Percentiles rank a stretch among this genome's conserved stretches.
Conservation (phyloP, 2,113 vertebrate genomes). For the Pelodiscus sinensis region DNA sequence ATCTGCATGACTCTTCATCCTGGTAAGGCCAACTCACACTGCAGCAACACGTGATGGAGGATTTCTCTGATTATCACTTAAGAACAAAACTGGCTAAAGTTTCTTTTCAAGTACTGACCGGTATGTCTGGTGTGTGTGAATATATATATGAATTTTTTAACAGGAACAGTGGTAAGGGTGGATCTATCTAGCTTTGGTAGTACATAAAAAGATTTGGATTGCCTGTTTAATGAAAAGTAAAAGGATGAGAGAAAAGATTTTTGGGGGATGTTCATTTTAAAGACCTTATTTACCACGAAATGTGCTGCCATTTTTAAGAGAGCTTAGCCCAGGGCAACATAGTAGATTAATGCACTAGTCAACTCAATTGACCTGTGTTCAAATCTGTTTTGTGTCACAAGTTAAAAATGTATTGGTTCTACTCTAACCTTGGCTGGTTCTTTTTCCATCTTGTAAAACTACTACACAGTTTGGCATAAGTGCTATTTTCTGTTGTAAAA, state of each 20-base stretch:
- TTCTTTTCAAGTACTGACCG: constrained; percentile 7
- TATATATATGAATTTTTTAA: background rate
- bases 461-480: background rate
- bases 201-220: constrained; percentile 50
- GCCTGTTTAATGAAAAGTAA: constrained; percentile 47
- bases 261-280: constrained; percentile 54
- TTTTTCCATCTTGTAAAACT: constrained; percentile 55
- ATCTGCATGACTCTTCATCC: constrained; percentile 70
- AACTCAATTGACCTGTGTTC: constrained; percentile 55
- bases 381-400: constrained; percentile 60
- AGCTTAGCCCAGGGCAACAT: constrained; percentile 35
- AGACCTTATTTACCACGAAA: constrained; percentile 58
- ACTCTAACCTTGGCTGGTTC: constrained; percentile 43
- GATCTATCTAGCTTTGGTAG: fast-evolving
- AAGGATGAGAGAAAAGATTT: constrained; percentile 9
- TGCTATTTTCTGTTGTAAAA: constrained; percentile 39
- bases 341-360: constrained; percentile 63
- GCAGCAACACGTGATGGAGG: constrained; percentile 67
- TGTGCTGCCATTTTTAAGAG: constrained; percentile 12
- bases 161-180: background rate
- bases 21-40: constrained; percentile 69
- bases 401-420: constrained; percentile 53
- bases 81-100: constrained; percentile 71
- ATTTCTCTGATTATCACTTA: constrained; percentile 72
- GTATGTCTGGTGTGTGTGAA: background rate